Percentiles rank a stretch among this genome's conserved stretches.
These are phyloP conservation scores for Eubucco bourcierii DNA, from an alignment of 2,113 vertebrate genomes.

Conservation along the genomic window DNA sequence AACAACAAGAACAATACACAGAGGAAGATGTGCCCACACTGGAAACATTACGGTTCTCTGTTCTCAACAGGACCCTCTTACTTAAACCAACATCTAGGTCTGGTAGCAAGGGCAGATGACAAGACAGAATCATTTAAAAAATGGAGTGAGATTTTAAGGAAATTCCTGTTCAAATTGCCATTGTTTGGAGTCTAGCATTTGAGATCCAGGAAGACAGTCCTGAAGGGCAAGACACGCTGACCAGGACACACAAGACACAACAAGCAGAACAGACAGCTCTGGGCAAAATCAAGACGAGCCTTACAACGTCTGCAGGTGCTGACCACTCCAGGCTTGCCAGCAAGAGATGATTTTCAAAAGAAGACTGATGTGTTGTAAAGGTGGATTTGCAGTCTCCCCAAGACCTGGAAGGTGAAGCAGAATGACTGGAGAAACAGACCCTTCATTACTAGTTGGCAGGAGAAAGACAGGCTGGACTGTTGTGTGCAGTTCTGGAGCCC, in stretches of 20 bases:
- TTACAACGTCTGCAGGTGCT: fast-evolving
- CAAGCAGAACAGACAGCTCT: background rate
- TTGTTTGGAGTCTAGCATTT: background rate
- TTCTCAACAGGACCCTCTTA: background rate
- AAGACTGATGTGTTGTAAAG: background rate
- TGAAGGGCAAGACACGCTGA: background rate
- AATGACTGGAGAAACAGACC: background rate
- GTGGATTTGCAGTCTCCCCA: background rate
- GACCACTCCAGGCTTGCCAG: background rate
- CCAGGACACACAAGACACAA: background rate
- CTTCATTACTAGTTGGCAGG: background rate
- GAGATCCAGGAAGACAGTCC: background rate
- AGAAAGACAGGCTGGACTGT: background rate
- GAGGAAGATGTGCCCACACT: background rate
- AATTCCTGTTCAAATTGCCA: background rate
- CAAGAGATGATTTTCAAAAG: background rate
- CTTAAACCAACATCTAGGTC: background rate
- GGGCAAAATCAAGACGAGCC: background rate
- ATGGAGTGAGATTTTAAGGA: background rate
- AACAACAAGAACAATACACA: background rate
- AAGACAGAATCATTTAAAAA: background rate
- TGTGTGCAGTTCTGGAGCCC: too few relatives aligned
- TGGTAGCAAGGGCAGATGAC: background rate
- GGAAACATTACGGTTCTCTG: background rate
- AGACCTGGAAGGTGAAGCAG: background rate